Conservation (phyloP, 2,888 invertebrate genomes). For the Agonopterix subpropinquella region DNA sequence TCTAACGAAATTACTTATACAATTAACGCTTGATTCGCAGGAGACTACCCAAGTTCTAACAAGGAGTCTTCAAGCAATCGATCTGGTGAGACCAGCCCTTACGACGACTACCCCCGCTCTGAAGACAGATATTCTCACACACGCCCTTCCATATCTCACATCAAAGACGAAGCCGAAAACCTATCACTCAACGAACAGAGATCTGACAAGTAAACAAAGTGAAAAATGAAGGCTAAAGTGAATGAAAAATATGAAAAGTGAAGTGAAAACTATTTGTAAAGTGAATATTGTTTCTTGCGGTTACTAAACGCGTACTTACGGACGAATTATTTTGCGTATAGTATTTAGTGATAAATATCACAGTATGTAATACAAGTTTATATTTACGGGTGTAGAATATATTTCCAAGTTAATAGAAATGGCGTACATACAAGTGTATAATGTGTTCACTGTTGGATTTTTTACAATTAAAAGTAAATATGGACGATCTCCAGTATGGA, state of each 20-base stretch:
- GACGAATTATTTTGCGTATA: constrained; percentile 21
- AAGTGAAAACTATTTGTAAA: not conserved
- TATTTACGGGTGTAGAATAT: constrained; percentile 70
- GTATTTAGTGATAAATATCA: constrained; percentile 30
- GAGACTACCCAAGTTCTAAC: constrained; percentile 55
- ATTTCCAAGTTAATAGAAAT: constrained; percentile 51
- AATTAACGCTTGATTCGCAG: constrained; percentile 15
- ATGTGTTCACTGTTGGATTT: constrained; percentile 66
- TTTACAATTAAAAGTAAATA: constrained; percentile 33
- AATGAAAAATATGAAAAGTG: constrained; percentile 1
- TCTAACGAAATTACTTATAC: not conserved
- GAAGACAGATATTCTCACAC: constrained; percentile 63
- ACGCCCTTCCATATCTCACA: constrained; percentile 59
- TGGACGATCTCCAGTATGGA: constrained; percentile 53
- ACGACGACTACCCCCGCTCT: constrained; percentile 58
- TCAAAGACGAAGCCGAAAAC: constrained; percentile 70
- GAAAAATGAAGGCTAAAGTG: not conserved
- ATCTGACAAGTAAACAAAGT: constrained; percentile 60
- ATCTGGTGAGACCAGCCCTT: constrained; percentile 62
- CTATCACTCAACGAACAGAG: constrained; percentile 69
- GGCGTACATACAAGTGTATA: constrained; percentile 49
- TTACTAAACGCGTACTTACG: constrained; percentile 10
- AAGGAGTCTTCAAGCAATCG: constrained; percentile 63
- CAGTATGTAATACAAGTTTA: constrained; percentile 52
- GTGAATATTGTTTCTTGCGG: not conserved